Conservation (phyloP, 2,888 invertebrate species). For the Philereme vetulata region DNA sequence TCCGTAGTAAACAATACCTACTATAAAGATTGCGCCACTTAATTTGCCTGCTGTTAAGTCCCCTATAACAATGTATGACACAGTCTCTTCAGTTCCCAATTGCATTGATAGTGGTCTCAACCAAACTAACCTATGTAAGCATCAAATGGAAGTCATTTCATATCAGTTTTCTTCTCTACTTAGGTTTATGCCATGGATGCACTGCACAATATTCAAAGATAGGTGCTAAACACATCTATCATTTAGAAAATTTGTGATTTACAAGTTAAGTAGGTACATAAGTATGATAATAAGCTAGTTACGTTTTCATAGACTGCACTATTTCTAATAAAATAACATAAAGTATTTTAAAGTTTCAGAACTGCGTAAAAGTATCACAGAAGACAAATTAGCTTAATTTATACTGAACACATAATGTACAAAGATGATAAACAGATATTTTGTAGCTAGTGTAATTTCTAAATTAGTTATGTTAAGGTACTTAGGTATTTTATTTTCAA, state of each 20-base stretch:
- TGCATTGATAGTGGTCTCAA: too few species aligned
- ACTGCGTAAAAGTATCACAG: slow-evolving; percentile 30
- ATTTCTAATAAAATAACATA: slow-evolving; percentile 25
- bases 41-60: neutral
- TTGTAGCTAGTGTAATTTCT: slow-evolving; percentile 69
- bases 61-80: neutral
- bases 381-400: slow-evolving; percentile 48
- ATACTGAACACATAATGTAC: slow-evolving; percentile 67
- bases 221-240: slow-evolving; percentile 36
- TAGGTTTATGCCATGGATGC: slow-evolving; percentile 17
- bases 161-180: slow-evolving; percentile 2
- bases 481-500: neutral
- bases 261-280: slow-evolving; percentile 37
- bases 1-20: too few species aligned
- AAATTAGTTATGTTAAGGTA: neutral
- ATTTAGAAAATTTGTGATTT: slow-evolving; percentile 40
- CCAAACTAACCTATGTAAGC: neutral
- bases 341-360: slow-evolving; percentile 13
- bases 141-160: neutral
- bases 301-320: slow-evolving; percentile 40
- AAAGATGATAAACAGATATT: slow-evolving; percentile 69
- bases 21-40: neutral
- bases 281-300: slow-evolving; percentile 33
- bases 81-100: neutral
- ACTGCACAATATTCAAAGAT: slow-evolving; percentile 36